phyloP scores from a whole-genome alignment of 2,797 vertebrate species.

The Notolepis coatsorum region DNA sequence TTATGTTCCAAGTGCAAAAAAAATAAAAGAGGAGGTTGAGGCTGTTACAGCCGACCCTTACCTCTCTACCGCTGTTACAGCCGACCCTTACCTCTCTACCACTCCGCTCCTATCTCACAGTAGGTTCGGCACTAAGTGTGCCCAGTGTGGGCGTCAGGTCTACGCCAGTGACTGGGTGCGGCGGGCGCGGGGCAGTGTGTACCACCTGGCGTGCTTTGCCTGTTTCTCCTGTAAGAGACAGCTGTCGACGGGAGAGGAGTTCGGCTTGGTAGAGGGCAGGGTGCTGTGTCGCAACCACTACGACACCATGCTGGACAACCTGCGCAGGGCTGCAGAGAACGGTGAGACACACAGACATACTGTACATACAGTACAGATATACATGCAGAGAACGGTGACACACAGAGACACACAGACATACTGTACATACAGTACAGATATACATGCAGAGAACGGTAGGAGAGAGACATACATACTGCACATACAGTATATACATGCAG shows the following conservation, averaged over 20 bases:
- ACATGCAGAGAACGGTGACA: not conserved
- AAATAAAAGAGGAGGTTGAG: too few species aligned
- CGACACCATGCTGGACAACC: slow-evolving; percentile 99
- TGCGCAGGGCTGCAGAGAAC: slow-evolving; percentile 94
- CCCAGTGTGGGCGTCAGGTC: slow-evolving; percentile 95
- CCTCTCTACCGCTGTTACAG: slow-evolving; percentile 1
- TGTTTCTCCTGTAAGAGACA: slow-evolving; percentile 98
- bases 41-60: slow-evolving; percentile 25
- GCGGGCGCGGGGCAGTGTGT: slow-evolving; percentile 94
- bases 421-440: not conserved
- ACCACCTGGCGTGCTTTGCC: slow-evolving; percentile 97
- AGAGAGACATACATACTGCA: too few species aligned
- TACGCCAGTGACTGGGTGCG: slow-evolving; percentile 98
- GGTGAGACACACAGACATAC: slow-evolving; percentile 78
- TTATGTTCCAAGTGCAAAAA: not conserved
- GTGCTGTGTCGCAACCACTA: slow-evolving; percentile 98
- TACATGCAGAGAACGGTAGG: not conserved
- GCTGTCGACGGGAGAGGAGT: slow-evolving; percentile 97
- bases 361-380: not conserved
- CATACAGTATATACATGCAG: too few species aligned
- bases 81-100: slow-evolving; percentile 24
- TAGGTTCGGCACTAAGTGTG: slow-evolving; percentile 98
- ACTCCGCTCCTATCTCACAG: slow-evolving; percentile 74
- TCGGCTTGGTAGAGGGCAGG: slow-evolving; percentile 96
- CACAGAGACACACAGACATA: not conserved